Conservation (phyloP, 2,113 vertebrate genomes). For the Erythrocebus patas region DNA sequence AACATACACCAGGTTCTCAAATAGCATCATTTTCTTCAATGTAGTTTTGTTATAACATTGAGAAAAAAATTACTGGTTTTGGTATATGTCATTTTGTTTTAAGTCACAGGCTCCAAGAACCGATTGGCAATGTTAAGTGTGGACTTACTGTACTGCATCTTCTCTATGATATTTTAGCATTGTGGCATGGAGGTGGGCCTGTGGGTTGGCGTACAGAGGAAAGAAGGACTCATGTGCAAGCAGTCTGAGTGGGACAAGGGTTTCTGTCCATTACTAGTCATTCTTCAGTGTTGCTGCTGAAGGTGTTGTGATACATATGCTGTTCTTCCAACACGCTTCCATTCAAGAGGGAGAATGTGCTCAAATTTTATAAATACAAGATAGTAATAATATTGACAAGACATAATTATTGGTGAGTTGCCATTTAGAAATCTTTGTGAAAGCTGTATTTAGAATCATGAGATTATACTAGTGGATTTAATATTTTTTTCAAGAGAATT, state of each 20-base stretch:
- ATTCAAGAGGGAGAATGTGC: neutral
- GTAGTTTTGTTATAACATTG: neutral
- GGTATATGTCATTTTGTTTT: neutral
- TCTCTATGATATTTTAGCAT: neutral
- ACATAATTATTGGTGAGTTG: neutral
- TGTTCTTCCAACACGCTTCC: neutral
- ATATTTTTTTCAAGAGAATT: neutral
- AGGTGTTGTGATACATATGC: neutral
- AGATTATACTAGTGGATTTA: neutral
- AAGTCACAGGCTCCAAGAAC: neutral
- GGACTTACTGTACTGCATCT: neutral
- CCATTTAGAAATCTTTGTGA: neutral
- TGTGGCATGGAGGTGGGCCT: neutral
- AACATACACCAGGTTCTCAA: neutral
- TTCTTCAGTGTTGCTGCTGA: conserved; percentile 3
- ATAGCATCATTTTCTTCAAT: neutral
- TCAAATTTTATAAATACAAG: neutral
- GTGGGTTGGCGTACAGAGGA: neutral
- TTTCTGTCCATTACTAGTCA: neutral
- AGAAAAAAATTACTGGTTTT: neutral
- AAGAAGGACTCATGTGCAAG: neutral
- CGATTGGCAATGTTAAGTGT: neutral
- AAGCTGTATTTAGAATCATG: neutral
- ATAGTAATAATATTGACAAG: neutral
- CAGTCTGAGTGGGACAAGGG: neutral